A percentile compares a stretch with the other conserved stretches of the same genome.
Conservation (phyloP, 2,113 vertebrate genomes). For the Dunckerocampus dactyliophorus region DNA sequence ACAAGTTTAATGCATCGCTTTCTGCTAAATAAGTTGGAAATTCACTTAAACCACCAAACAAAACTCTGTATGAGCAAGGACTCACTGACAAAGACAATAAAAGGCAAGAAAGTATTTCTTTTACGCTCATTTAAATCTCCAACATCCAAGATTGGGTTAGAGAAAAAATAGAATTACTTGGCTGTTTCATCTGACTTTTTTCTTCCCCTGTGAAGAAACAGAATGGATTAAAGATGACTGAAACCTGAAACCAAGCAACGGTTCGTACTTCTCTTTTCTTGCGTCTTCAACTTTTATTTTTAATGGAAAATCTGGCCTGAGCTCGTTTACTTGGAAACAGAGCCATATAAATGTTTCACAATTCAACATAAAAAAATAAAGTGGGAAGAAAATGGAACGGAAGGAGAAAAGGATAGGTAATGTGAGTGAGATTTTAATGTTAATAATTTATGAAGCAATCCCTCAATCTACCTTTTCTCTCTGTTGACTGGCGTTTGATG, state of each 20-base stretch:
- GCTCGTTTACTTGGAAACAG: constrained; percentile 77
- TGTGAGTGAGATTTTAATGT: constrained; percentile 83
- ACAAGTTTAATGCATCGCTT: constrained; percentile 69
- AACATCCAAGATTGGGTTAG: constrained; percentile 60
- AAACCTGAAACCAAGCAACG: constrained; percentile 62
- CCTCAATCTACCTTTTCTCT: constrained; percentile 67
- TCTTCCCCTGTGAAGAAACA: constrained; percentile 62
- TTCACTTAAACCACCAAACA: constrained; percentile 67
- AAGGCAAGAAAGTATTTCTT: constrained; percentile 69
- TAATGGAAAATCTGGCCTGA: constrained; percentile 79
- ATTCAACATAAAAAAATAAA: constrained; percentile 65
- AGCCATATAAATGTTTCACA: constrained; percentile 83
- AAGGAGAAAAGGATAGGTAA: constrained; percentile 71
- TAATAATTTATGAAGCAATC: constrained; percentile 82
- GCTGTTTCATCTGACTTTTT: constrained; percentile 74
- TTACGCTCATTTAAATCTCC: constrained; percentile 68
- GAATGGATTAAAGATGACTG: constrained; percentile 74
- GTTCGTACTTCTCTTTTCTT: constrained; percentile 44
- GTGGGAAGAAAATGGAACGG: constrained; percentile 65
- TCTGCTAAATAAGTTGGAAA: constrained; percentile 70
- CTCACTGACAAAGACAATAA: constrained; percentile 67
- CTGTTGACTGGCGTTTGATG: constrained; percentile 79
- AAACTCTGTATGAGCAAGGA: constrained; percentile 55
- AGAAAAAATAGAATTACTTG: constrained; percentile 61
- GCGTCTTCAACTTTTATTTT: constrained; percentile 73